Evolutionary conservation across 1,140 invertebrate genomes (phyloP).

Genomic region (Lepidurus apus): DNA sequence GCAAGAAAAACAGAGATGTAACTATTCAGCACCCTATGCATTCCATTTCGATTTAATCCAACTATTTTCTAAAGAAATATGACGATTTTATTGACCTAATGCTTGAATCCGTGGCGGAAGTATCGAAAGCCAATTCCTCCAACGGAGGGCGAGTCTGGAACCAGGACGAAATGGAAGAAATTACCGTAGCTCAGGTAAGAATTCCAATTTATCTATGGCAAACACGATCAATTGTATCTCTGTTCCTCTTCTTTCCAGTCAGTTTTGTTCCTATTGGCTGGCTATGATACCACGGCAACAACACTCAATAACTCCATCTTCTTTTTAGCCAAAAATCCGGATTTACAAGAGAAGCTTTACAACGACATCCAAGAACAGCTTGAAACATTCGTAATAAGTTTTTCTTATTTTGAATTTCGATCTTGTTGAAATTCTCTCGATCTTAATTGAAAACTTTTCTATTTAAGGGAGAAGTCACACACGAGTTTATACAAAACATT

Average conservation of each 20-base stretch:
- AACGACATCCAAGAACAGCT: constrained; percentile 41
- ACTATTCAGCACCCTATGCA: neutral
- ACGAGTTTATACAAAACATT: constrained; percentile 56
- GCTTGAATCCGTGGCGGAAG: constrained; percentile 11
- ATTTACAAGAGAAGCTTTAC: constrained; percentile 49
- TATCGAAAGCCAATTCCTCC: neutral
- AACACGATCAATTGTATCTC: neutral
- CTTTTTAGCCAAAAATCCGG: constrained; percentile 59
- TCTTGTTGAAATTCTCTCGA: neutral
- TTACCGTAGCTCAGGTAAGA: constrained; percentile 28
- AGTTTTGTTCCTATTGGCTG: constrained; percentile 64
- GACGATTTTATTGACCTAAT: constrained; percentile 30
- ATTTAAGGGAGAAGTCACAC: constrained; percentile 50
- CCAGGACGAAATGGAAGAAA: constrained; percentile 28
- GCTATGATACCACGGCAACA: constrained; percentile 70
- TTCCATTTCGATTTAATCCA: neutral
- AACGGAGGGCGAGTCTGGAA: constrained; percentile 22
- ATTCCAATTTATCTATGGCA: neutral
- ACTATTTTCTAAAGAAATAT: constrained; percentile 13
- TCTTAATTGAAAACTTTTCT: constrained; percentile 23
- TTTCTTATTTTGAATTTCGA: neutral
- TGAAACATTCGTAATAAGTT: constrained; percentile 29
- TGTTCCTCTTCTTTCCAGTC: constrained; percentile 47
- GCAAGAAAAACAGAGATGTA: neutral
- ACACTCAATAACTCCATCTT: constrained; percentile 60